Percentiles rank a stretch among this genome's conserved stretches.
Conservation (phyloP, 2,797 vertebrate genomes). For the Anabas testudineus region DNA sequence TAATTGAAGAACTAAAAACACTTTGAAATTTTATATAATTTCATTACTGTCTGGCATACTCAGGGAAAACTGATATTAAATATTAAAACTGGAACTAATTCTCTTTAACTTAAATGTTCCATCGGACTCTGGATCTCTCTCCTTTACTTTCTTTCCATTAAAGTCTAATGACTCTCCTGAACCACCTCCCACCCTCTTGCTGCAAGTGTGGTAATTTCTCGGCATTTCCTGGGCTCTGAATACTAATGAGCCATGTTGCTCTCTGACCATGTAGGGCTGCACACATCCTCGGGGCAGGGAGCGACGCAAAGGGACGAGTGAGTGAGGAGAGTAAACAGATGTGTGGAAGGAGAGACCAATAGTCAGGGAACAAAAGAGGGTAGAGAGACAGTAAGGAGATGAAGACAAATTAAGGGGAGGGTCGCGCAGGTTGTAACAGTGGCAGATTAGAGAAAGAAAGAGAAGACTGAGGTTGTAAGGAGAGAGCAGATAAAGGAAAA, state of each 20-base stretch:
- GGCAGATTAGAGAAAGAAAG: too few species aligned
- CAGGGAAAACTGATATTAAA: too few species aligned
- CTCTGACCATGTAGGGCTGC: conserved; percentile 79
- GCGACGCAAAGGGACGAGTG: conserved; percentile 30
- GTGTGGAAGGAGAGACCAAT: conserved; percentile 29
- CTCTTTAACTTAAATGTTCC: background rate
- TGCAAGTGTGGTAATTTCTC: conserved; percentile 47
- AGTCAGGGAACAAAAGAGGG: background rate
- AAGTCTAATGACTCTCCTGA: conserved; percentile 5
- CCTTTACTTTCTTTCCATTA: background rate
- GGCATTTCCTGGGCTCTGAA: conserved; percentile 70
- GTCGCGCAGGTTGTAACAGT: too few species aligned
- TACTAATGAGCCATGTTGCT: conserved; percentile 54
- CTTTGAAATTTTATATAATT: background rate
- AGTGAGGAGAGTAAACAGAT: conserved; percentile 52
- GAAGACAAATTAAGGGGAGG: background rate
- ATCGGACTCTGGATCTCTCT: background rate
- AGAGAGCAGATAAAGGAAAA: too few species aligned
- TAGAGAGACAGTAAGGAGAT: background rate
- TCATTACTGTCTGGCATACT: background rate
- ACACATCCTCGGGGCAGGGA: conserved; percentile 55
- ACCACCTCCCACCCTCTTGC: conserved; percentile 13
- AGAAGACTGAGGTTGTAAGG: too few species aligned
- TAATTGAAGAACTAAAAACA: too few species aligned
- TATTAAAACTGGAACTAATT: background rate